Evolutionary conservation across 2,888 invertebrate species (phyloP).

Genomic region (Mesochorus sp.): DNA sequence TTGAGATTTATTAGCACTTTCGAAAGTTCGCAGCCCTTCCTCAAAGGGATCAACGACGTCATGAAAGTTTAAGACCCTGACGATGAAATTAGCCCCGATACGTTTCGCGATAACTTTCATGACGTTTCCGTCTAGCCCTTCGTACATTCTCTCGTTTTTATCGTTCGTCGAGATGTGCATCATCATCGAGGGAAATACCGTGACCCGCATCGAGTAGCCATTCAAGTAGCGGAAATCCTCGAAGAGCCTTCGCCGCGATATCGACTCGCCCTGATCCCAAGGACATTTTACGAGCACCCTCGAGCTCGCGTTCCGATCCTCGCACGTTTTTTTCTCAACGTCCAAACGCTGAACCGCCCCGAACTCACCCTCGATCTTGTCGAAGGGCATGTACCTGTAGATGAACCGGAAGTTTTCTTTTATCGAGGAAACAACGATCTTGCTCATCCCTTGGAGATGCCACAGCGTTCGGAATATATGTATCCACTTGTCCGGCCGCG

Average conservation of each 20-base stretch:
- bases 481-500: constrained; percentile 3
- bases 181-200: constrained; percentile 57
- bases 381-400: constrained; percentile 65
- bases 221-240: neutral
- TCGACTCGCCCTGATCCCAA: neutral
- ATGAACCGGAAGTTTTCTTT: constrained; percentile 66
- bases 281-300: neutral
- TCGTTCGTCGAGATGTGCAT: constrained; percentile 62
- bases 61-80: constrained; percentile 34
- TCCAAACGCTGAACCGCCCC: constrained; percentile 58
- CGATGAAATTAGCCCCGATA: constrained; percentile 62
- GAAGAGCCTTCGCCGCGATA: neutral
- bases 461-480: constrained; percentile 63
- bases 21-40: constrained; percentile 55
- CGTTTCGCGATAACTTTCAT: constrained; percentile 60
- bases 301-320: neutral
- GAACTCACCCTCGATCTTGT: constrained; percentile 18
- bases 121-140: constrained; percentile 63
- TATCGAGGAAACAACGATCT: constrained; percentile 37
- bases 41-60: constrained; percentile 67
- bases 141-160: constrained; percentile 3
- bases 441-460: constrained; percentile 60
- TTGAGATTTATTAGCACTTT: constrained; percentile 47
- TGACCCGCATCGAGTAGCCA: constrained; percentile 36
- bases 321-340: neutral